Conservation (phyloP, 2,113 vertebrate genomes). For the Steatornis caripensis region DNA sequence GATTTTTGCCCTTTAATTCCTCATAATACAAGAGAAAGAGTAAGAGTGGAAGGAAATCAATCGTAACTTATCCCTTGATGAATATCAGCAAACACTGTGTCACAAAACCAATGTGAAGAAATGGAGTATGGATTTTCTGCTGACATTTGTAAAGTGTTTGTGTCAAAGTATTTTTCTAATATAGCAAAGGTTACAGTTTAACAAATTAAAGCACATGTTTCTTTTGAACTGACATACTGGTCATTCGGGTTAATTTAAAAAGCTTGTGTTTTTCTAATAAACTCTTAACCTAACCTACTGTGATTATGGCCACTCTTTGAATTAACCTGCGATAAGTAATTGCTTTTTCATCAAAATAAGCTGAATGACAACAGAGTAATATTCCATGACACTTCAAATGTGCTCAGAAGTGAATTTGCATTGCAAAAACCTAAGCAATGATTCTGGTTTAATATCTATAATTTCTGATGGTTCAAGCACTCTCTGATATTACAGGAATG, state of each 20-base stretch:
- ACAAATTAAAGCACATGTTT: constrained; percentile 77
- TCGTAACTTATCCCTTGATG: constrained; percentile 74
- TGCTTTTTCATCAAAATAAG: constrained; percentile 41
- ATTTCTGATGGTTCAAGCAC: neutral
- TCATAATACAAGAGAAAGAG: constrained; percentile 65
- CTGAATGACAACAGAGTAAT: constrained; percentile 21
- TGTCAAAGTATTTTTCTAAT: constrained; percentile 80
- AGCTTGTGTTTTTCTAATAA: constrained; percentile 54
- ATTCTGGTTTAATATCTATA: neutral
- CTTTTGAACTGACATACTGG: constrained; percentile 64
- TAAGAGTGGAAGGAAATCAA: constrained; percentile 75
- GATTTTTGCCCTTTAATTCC: constrained; percentile 72
- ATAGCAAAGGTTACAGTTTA: constrained; percentile 77
- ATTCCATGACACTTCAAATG: neutral
- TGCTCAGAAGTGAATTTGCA: neutral
- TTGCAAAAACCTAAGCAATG: neutral
- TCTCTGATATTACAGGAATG: neutral
- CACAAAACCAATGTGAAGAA: constrained; percentile 80
- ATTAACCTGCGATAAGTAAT: constrained; percentile 38
- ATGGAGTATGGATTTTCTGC: constrained; percentile 83
- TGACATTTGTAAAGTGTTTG: constrained; percentile 82
- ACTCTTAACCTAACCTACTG: constrained; percentile 29
- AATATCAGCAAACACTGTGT: constrained; percentile 77
- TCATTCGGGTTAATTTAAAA: constrained; percentile 72
- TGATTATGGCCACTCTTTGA: constrained; percentile 15